Conservation (phyloP, 1,140 invertebrate genomes). For the Micrasema longulum region DNA sequence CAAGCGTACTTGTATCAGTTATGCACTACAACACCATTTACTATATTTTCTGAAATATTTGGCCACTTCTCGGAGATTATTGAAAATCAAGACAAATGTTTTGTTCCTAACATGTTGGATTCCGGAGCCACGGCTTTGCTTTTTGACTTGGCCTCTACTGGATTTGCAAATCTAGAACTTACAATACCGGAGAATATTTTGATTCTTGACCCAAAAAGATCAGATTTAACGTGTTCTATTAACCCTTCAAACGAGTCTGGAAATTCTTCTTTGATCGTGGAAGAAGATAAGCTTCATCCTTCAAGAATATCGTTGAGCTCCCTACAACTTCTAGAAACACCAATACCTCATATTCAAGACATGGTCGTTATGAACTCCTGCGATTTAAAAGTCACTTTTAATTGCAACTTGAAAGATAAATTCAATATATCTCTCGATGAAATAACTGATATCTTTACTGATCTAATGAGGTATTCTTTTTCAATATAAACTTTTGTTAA, state of each 20-base stretch:
- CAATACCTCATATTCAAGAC: conserved; percentile 1
- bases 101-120: conserved; percentile 27
- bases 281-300: conserved; percentile 20
- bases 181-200: conserved; percentile 35
- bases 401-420: neutral
- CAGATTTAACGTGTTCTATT: neutral
- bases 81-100: conserved; percentile 2
- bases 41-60: conserved; percentile 36
- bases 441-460: conserved; percentile 8
- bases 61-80: conserved; percentile 4
- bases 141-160: conserved; percentile 33
- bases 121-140: conserved; percentile 33
- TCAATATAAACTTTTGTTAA: too few species aligned
- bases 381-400: conserved; percentile 11
- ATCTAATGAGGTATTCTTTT: conserved; percentile 18
- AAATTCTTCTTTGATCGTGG: conserved; percentile 21
- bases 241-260: neutral
- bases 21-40: conserved; percentile 27
- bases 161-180: conserved; percentile 21
- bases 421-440: neutral
- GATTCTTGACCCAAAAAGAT: conserved; percentile 27
- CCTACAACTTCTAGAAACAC: conserved; percentile 16
- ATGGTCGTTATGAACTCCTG: conserved; percentile 14
- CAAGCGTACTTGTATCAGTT: conserved; percentile 34
- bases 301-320: conserved; percentile 17